Evolutionary conservation across 1,140 invertebrate genomes (phyloP).

Genomic region (Drosophila parabipectinata): DNA sequence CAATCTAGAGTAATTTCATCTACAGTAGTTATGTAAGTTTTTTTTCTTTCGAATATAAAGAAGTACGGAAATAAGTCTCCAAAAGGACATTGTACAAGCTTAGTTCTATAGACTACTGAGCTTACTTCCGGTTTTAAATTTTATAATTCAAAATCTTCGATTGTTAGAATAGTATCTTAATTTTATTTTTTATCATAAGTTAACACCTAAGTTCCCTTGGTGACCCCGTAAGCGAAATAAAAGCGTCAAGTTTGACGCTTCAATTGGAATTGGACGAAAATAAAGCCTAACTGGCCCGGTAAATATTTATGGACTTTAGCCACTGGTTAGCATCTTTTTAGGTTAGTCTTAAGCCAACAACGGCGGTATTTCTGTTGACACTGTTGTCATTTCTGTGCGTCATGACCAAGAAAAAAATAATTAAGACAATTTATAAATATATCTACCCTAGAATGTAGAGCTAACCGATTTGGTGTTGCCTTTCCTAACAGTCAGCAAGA

Average conservation of each 20-base stretch:
- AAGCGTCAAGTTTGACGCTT: conserved; percentile 38
- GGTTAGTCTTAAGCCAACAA: conserved; percentile 43
- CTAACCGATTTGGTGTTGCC: conserved; percentile 37
- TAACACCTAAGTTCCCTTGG: conserved; percentile 18
- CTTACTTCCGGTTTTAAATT: neutral
- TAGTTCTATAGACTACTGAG: too few species aligned
- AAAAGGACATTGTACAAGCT: too few species aligned
- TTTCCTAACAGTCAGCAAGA: conserved; percentile 22
- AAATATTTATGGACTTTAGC: conserved; percentile 48
- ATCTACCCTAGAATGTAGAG: conserved; percentile 7
- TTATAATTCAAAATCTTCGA: neutral
- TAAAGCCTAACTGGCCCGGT: conserved; percentile 46
- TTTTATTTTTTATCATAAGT: conserved; percentile 4
- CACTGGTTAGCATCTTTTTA: conserved; percentile 40
- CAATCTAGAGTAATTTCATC: conserved; percentile 7
- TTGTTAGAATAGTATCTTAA: neutral
- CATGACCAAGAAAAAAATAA: conserved; percentile 6
- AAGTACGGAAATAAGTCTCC: too few species aligned
- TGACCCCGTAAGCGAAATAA: conserved; percentile 1
- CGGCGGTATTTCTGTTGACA: conserved; percentile 18
- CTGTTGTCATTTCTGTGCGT: conserved; percentile 45
- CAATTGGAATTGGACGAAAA: conserved; percentile 10
- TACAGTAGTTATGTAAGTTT: neutral
- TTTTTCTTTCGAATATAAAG: neutral
- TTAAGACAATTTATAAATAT: conserved; percentile 16